Percentiles rank a stretch among this genome's conserved stretches.
phyloP scores from a whole-genome alignment of 2,888 invertebrate species.

The Cephus rjabovi region DNA sequence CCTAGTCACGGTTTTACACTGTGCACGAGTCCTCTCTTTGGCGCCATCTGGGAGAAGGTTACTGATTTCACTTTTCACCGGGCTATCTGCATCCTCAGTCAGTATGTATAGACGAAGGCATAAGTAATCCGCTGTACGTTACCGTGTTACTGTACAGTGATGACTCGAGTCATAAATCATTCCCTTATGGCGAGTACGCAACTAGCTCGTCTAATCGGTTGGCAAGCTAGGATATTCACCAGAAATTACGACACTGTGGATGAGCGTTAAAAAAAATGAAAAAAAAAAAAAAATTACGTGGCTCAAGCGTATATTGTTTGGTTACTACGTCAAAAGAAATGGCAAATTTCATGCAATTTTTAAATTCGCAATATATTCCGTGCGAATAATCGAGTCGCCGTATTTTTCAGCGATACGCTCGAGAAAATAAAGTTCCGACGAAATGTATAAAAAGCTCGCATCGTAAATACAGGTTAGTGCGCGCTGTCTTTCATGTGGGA shows the following conservation, averaged over 20 bases:
- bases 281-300: background rate
- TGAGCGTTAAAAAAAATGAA: background rate
- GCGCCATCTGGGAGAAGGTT: background rate
- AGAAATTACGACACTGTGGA: background rate
- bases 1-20: background rate
- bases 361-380: background rate
- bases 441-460: background rate
- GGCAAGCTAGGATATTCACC: background rate
- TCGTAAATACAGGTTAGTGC: too few species aligned
- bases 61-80: constrained; percentile 2
- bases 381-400: background rate
- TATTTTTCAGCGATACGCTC: background rate
- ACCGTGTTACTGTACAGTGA: background rate
- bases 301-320: background rate
- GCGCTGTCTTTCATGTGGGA: background rate
- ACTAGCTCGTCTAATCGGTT: background rate
- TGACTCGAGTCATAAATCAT: background rate
- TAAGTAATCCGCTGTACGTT: background rate
- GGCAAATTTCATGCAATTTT: background rate
- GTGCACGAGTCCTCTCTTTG: background rate
- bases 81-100: background rate
- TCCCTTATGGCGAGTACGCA: background rate
- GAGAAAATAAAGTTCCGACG: background rate
- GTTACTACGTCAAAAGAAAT: background rate
- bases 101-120: background rate